Evolutionary conservation across 2,888 invertebrate species (phyloP).

Genomic region (Caenorhabditis sp.): DNA sequence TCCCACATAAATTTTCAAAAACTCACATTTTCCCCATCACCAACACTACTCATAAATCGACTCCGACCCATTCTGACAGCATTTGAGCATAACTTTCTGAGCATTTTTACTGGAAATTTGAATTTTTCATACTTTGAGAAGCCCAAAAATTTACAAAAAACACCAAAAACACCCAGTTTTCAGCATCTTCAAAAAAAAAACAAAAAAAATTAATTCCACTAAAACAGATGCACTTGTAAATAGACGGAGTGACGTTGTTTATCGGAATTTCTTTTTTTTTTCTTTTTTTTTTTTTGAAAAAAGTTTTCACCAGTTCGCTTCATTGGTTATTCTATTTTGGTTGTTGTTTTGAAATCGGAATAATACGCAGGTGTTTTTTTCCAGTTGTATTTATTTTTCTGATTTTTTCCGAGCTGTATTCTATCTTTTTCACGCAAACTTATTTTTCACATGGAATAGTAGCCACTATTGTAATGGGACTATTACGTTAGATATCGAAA

Average conservation of each 20-base stretch:
- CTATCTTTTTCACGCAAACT: too few species aligned
- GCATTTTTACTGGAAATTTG: slow-evolving; percentile 10
- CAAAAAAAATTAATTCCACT: not conserved
- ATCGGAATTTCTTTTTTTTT: slow-evolving; percentile 14
- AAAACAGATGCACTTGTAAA: slow-evolving; percentile 14
- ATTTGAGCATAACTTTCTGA: slow-evolving; percentile 20
- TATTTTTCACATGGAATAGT: too few species aligned
- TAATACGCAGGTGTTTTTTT: not conserved
- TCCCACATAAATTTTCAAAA: too few species aligned
- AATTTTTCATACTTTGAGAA: not conserved
- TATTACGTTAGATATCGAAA: too few species aligned
- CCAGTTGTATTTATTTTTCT: not conserved
- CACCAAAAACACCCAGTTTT: not conserved
- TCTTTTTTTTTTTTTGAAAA: slow-evolving; percentile 8
- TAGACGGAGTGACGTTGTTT: slow-evolving; percentile 24
- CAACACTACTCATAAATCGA: slow-evolving; percentile 6
- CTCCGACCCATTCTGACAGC: slow-evolving; percentile 15
- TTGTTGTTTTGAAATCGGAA: not conserved
- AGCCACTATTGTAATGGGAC: too few species aligned
- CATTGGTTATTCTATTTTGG: not conserved
- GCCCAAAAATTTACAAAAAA: not conserved
- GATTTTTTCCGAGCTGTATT: too few species aligned
- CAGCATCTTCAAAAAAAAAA: not conserved
- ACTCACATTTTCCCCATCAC: slow-evolving; percentile 22
- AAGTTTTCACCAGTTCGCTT: not conserved